Base-by-base conservation (phyloP, 2,797 vertebrate genomes). In the Myripristis jacobus region DNA sequence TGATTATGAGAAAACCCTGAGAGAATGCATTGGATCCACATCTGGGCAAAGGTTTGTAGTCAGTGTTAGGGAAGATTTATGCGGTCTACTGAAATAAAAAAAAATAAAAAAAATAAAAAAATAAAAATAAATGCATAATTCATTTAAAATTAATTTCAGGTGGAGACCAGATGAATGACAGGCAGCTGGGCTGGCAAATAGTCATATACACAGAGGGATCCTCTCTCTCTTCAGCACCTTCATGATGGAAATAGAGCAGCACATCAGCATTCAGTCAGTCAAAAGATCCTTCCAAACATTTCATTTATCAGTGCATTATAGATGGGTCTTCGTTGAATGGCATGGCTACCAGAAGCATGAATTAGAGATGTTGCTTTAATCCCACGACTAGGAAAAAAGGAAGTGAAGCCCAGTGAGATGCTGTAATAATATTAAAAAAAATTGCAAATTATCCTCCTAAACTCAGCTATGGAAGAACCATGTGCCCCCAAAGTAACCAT, bases 221-320 rank as follows among this genome's bases (percentile, higher is more conserved):
- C 18, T 29, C 67, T 86, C 80, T 77, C 50, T 83, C 44, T 54
- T 4, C 62, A 31, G 29, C 52, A 50, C 58, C 24, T 27, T 75
- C 56, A 65, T 73, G 65, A 79, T 50, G 79, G 76, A 82, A 79
- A 65, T 83, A 78, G 84, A 53, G 79, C 57, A 59, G 59, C 54
- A 34, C 25, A 3, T 54, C 52, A 48, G 47, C 60, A 63, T 73
- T 88, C 77, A 79, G 69, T 80, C 79, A 79, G 41, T 46, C n/a
- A n/a, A 27, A 43, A 25, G 72, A 82, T 74, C 67, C 80, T 58
- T 76, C 67, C 68, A 63, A 69, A 70, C 56, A 55, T 12, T 52
- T 82, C 83, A 65, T 64, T 78, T 80, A 77, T 73, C 71, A n/a
- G 57, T 6, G 3, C n/a, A 31, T 25, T 47, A 21, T 75, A 80